phyloP scores from a whole-genome alignment of 2,797 vertebrate genomes.

The Mormyrus proboscirostris region DNA sequence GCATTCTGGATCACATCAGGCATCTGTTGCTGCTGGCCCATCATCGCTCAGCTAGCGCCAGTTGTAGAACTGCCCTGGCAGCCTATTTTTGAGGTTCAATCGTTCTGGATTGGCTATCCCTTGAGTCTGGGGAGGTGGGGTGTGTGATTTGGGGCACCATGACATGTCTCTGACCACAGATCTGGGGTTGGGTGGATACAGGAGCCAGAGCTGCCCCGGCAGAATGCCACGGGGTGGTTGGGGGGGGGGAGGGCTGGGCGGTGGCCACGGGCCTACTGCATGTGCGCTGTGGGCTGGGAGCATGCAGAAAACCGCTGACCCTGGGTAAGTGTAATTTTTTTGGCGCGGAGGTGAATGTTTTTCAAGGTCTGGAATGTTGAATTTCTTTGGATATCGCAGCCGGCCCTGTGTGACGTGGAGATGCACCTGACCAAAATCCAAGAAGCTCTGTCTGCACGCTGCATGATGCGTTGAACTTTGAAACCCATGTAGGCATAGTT shows the following conservation, averaged over 20 bases:
- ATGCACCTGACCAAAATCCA: background rate
- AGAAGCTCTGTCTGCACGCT: background rate
- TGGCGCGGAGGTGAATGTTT: background rate
- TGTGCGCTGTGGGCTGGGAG: background rate
- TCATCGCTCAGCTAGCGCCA: background rate
- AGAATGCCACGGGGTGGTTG: background rate
- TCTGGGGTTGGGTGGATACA: background rate
- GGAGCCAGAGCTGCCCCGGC: constrained; percentile 17
- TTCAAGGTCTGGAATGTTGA: background rate
- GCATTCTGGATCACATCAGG: background rate
- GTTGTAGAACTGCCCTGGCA: background rate
- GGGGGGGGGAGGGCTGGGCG: constrained; percentile 18
- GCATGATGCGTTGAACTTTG: background rate
- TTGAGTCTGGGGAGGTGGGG: constrained; percentile 12
- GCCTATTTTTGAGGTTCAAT: background rate
- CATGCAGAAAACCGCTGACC: background rate
- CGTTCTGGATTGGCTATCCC: background rate
- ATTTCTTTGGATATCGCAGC: background rate
- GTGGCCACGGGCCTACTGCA: background rate
- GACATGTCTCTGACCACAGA: constrained; percentile 4
- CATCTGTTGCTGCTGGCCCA: background rate
- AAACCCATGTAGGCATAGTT: background rate
- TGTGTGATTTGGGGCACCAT: constrained; percentile 11
- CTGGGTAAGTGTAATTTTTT: background rate
- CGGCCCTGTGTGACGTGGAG: background rate